Conservation (phyloP, 2,797 vertebrate species). For the Spheniscus humboldti region DNA sequence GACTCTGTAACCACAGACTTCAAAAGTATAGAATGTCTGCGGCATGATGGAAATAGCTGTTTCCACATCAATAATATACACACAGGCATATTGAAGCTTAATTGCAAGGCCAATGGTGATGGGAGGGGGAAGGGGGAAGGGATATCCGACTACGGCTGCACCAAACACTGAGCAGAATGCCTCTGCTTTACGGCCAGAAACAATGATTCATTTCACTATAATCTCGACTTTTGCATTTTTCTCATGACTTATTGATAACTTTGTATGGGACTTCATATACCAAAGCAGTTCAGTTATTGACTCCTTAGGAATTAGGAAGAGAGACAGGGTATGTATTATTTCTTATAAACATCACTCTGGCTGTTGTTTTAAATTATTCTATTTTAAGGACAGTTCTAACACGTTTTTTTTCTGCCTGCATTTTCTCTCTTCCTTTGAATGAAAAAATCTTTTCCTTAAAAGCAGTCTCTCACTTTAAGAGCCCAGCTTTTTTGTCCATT, state of each 20-base stretch:
- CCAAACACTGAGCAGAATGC: not conserved
- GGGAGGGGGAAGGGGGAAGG: not conserved
- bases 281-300: constrained; percentile 51
- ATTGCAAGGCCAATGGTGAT: not conserved
- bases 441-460: not conserved
- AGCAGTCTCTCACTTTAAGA: not conserved
- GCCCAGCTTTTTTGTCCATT: not conserved
- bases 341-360: not conserved
- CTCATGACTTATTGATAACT: constrained; percentile 61
- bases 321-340: not conserved
- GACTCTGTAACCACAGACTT: constrained; percentile 50
- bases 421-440: not conserved
- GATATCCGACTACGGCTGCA: not conserved
- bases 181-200: constrained; percentile 42
- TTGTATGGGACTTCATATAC: not conserved
- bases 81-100: constrained; percentile 19
- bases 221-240: constrained; percentile 52
- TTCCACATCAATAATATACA: constrained; percentile 44
- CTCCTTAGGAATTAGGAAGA: constrained; percentile 38
- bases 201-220: constrained; percentile 47
- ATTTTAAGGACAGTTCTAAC: not conserved
- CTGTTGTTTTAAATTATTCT: not conserved
- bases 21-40: constrained; percentile 54
- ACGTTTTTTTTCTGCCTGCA: not conserved
- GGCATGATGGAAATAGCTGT: constrained; percentile 39